Evolutionary conservation across 1,140 invertebrate genomes (phyloP), one percentile per base, ranked within the genome.

Genomic region (Zaprionus camerounensis): DNA sequence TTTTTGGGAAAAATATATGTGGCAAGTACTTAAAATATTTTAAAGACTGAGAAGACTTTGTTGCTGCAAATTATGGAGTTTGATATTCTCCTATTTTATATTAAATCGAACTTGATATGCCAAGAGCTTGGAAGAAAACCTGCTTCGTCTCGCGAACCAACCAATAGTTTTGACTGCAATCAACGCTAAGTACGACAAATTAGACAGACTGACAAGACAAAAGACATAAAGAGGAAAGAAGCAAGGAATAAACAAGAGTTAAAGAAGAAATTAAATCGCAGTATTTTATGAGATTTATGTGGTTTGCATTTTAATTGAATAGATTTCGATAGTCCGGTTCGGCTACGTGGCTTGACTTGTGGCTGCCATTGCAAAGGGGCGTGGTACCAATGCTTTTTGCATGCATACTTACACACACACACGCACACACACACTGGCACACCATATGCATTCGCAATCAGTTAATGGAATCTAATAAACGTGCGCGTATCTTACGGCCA

Each of bases 391-490:
- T 49, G 20, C 38, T 49, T 44, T 55, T 63, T 72, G 31, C 31
- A 73, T 36, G 36, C 41, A 26, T 34, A 28, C 26, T 17, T 9
- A 53, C 15, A 44, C n/a, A 62, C 24, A 62, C 51, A 57, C 51
- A n/a, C n/a, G 68, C 53, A 71, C 51, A 71, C 41, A 56, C n/a
- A 53, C 22, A 13, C 2, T 7, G 9, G 20, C 34, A 66, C 12
- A 51, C 3, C 24, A 44, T 70, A 51, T 69, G 61, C 62, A 71
- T 80, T 49, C 55, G 65, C 83, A 87, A 87, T 87, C 83, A 87
- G 83, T 87, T 87, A 87, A 87, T 87, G 81, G 83, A 80, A 87
- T 87, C 83, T 87, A 87, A 87, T 87, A 87, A 87, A 87, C 83
- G 83, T 87, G 80, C 73, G 59, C 80, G 34, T 87, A 87, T 87